A percentile compares a stretch with the other conserved stretches of the same genome.
Conservation (phyloP, 2,113 vertebrate species). For the Mus spicilegus region DNA sequence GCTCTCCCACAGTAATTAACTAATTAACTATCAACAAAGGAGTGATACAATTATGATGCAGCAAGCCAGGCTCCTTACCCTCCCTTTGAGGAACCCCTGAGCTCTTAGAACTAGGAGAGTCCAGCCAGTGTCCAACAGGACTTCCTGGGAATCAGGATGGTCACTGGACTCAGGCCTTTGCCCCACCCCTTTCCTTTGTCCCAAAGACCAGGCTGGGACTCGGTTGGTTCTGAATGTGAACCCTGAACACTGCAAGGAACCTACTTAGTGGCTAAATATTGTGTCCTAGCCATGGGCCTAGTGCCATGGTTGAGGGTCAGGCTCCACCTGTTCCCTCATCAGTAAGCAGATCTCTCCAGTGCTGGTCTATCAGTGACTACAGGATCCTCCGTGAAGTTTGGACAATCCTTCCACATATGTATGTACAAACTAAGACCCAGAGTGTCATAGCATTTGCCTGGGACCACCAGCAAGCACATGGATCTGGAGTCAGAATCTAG, state of each 20-base stretch:
- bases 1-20: constrained; percentile 72
- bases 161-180: not conserved
- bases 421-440: not conserved
- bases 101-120: not conserved
- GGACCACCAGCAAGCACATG: too few species aligned
- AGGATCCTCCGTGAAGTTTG: not conserved
- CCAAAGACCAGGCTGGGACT: not conserved
- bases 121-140: not conserved
- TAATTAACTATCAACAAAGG: constrained; percentile 66
- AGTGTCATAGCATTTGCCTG: not conserved
- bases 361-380: not conserved
- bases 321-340: not conserved
- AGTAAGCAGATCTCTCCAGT: not conserved
- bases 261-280: too few species aligned
- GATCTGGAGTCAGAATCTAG: not conserved
- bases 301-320: not conserved
- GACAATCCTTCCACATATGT: not conserved
- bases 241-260: not conserved
- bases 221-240: not conserved
- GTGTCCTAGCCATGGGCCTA: not conserved
- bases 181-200: not conserved
- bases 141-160: not conserved
- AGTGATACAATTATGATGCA: constrained; percentile 71
- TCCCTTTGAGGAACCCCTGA: not conserved
- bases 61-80: not conserved